phyloP scores from a whole-genome alignment of 1,140 invertebrate species.

The Meloidogyne chitwoodi region DNA sequence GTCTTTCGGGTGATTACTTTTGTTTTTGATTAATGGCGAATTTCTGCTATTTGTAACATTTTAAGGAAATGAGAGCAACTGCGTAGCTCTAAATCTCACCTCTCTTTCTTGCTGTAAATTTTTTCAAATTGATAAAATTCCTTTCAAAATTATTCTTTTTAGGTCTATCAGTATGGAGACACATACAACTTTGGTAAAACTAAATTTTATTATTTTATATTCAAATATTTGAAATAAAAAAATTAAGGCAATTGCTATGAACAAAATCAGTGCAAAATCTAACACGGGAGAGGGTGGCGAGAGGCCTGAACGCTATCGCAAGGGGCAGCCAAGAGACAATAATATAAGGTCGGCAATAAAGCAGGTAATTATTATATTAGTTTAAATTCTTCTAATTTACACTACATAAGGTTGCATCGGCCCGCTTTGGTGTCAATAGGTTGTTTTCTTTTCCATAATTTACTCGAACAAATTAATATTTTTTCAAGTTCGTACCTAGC shows the following conservation, averaged over 20 bases:
- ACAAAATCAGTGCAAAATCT: conserved; percentile 86
- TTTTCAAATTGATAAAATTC: not conserved
- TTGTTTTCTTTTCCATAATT: not conserved
- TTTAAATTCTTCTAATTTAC: conserved; percentile 12
- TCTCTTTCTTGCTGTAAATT: not conserved
- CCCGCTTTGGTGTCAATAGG: conserved; percentile 88
- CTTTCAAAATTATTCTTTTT: conserved; percentile 79
- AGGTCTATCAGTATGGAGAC: conserved; percentile 88
- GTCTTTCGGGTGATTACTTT: conserved; percentile 16
- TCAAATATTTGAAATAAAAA: no score
- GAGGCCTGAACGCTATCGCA: conserved; percentile 76
- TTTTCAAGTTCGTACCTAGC: conserved; percentile 76
- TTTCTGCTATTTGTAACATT: not conserved
- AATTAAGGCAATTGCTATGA: conserved; percentile 82
- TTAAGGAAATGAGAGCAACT: not conserved
- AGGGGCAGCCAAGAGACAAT: conserved; percentile 70
- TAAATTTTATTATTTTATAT: no score
- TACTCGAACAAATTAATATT: conserved; percentile 52
- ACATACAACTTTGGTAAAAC: conserved; percentile 78
- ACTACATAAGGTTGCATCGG: conserved; percentile 79
- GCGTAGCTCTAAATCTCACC: not conserved
- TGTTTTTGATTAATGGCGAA: not conserved
- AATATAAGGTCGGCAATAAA: conserved; percentile 71
- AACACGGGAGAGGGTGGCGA: conserved; percentile 91
- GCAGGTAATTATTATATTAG: no score